Evolutionary conservation across 2,888 invertebrate species (phyloP).

Genomic region (Diarsia dahlii): DNA sequence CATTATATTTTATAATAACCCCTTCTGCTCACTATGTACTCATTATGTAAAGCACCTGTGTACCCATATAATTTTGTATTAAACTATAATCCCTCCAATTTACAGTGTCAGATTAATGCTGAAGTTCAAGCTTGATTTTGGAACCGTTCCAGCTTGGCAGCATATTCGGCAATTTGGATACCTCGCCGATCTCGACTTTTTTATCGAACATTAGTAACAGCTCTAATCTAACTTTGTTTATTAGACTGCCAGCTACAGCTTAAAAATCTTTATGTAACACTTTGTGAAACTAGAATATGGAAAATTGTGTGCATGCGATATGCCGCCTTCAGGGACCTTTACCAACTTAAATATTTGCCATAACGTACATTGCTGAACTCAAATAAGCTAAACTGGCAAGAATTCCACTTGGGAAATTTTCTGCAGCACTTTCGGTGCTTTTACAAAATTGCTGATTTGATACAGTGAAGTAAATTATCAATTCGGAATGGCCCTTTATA

Average conservation of each 20-base stretch:
- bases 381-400: slow-evolving; percentile 57
- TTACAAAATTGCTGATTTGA: slow-evolving; percentile 59
- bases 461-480: slow-evolving; percentile 63
- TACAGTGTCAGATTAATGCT: slow-evolving; percentile 76
- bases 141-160: slow-evolving; percentile 81
- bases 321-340: slow-evolving; percentile 32
- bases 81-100: slow-evolving; percentile 79
- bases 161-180: slow-evolving; percentile 77
- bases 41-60: slow-evolving; percentile 59
- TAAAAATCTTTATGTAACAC: slow-evolving; percentile 34
- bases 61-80: slow-evolving; percentile 70
- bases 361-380: slow-evolving; percentile 50
- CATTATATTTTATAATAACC: slow-evolving; percentile 51
- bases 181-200: slow-evolving; percentile 73
- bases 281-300: slow-evolving; percentile 26
- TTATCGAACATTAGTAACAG: slow-evolving; percentile 75
- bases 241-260: slow-evolving; percentile 40
- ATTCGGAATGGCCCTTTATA: slow-evolving; percentile 54
- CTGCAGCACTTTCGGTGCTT: slow-evolving; percentile 54
- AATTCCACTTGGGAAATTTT: slow-evolving; percentile 60
- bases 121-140: slow-evolving; percentile 77
- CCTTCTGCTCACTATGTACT: slow-evolving; percentile 39
- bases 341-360: slow-evolving; percentile 61
- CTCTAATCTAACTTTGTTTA: slow-evolving; percentile 67
- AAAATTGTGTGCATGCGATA: slow-evolving; percentile 40